Percentiles rank a stretch among this genome's conserved stretches.
Conservation (phyloP, 2,888 invertebrate species). For the Limnephilus marmoratus region DNA sequence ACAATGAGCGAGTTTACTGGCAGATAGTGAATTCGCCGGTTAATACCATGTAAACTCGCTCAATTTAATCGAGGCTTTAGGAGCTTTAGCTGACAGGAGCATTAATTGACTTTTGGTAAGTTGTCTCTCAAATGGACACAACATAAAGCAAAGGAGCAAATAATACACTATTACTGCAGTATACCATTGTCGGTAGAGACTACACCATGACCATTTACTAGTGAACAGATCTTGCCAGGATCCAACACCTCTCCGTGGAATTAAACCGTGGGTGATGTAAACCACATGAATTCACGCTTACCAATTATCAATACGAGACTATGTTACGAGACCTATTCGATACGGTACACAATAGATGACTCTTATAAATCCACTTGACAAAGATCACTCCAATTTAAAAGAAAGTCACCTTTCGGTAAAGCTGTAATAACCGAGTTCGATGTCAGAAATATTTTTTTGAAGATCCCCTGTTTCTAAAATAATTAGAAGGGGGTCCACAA, state of each 20-base stretch:
- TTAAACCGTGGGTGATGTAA: background rate
- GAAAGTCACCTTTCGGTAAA: background rate
- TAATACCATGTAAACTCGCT: no score
- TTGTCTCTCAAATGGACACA: background rate
- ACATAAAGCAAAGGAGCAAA: background rate
- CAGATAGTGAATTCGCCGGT: no score
- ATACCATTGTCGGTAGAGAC: background rate
- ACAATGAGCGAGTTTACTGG: no score
- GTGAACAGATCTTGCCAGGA: background rate
- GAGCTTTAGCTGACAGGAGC: background rate
- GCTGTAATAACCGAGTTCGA: background rate
- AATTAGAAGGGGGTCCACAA: background rate
- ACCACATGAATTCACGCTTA: background rate
- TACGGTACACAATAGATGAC: background rate
- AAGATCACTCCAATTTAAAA: background rate
- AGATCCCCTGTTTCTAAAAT: no score
- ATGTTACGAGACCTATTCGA: background rate
- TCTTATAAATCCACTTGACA: background rate
- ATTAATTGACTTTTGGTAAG: background rate
- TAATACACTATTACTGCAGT: no score
- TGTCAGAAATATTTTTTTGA: background rate
- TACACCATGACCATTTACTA: no score
- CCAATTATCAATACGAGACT: background rate
- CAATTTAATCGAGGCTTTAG: background rate
- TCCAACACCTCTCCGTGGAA: background rate